A percentile compares a stretch with the other conserved stretches of the same genome.
phyloP scores from a whole-genome alignment of 2,888 invertebrate species.

The Osedax frankpressi region DNA sequence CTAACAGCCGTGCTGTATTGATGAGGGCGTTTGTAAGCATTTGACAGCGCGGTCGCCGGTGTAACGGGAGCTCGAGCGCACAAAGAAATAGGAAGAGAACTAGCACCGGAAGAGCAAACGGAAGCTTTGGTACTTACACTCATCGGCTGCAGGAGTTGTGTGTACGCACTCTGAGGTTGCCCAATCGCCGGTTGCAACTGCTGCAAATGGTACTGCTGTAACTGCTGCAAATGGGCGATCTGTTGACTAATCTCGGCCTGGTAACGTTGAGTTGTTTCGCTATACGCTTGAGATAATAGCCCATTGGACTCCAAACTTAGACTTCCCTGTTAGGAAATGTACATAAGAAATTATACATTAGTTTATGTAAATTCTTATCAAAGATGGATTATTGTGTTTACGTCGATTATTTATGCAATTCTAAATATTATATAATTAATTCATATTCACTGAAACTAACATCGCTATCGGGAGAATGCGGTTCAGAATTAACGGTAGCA shows the following conservation, averaged over 20 bases:
- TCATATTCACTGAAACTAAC: no score
- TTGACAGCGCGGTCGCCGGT: background rate
- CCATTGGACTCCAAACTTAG: background rate
- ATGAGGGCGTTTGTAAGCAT: background rate
- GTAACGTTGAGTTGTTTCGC: background rate
- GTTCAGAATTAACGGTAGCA: background rate
- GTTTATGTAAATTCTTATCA: no score
- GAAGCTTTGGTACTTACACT: background rate
- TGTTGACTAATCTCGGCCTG: background rate
- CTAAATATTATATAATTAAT: no score
- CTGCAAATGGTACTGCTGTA: background rate
- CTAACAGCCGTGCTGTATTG: background rate
- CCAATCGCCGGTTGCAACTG: background rate
- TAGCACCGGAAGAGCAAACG: background rate
- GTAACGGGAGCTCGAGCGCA: background rate
- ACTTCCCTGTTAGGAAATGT: background rate
- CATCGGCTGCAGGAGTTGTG: background rate
- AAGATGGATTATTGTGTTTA: no score
- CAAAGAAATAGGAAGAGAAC: background rate
- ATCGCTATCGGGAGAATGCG: background rate
- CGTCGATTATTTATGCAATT: no score
- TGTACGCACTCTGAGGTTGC: background rate
- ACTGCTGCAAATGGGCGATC: background rate
- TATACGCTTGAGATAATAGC: background rate
- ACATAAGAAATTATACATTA: background rate